Percentiles rank a stretch among this genome's conserved stretches.
These are phyloP conservation scores for Hippasteria phrygiana DNA, from an alignment of 53 echinoderm and acorn worm species.

Conservation along the genomic window DNA sequence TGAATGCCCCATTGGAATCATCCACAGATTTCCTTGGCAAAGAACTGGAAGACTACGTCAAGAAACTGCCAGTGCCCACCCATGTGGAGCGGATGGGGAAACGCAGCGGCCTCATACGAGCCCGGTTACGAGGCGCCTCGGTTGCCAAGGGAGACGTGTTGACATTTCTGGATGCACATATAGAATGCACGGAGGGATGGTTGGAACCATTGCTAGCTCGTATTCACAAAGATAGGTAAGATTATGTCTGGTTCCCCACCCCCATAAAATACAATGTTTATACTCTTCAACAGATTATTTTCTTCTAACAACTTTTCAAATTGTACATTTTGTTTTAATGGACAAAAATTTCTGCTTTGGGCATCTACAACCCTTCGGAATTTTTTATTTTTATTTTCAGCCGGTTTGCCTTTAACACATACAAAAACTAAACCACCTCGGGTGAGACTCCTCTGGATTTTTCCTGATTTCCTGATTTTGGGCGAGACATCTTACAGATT, in stretches of 20 bases:
- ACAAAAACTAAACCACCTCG: no score
- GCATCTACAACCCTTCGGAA: no score
- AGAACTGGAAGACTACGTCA: conserved; percentile 85
- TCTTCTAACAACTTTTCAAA: no score
- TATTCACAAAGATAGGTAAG: conserved; percentile 94
- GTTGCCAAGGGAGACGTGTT: conserved; percentile 92
- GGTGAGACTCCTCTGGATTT: no score
- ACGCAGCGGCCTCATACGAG: conserved; percentile 90
- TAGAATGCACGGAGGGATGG: conserved; percentile 98
- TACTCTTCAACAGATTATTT: no score
- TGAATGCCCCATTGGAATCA: not conserved
- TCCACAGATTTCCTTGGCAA: conserved; percentile 87
- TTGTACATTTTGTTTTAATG: no score
- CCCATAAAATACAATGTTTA: no score
- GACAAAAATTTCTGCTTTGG: no score
- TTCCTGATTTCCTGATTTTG: no score
- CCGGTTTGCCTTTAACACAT: no score
- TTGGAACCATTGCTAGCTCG: conserved; percentile 89
- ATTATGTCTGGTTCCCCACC: not conserved
- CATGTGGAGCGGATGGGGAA: conserved; percentile 86
- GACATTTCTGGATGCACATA: conserved; percentile 96
- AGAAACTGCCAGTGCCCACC: conserved; percentile 81
- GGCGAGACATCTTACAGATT: no score
- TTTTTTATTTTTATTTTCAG: no score
- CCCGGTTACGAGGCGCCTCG: conserved; percentile 85